Conservation (phyloP, 2,797 vertebrate species). For the Oreortyx pictus region DNA sequence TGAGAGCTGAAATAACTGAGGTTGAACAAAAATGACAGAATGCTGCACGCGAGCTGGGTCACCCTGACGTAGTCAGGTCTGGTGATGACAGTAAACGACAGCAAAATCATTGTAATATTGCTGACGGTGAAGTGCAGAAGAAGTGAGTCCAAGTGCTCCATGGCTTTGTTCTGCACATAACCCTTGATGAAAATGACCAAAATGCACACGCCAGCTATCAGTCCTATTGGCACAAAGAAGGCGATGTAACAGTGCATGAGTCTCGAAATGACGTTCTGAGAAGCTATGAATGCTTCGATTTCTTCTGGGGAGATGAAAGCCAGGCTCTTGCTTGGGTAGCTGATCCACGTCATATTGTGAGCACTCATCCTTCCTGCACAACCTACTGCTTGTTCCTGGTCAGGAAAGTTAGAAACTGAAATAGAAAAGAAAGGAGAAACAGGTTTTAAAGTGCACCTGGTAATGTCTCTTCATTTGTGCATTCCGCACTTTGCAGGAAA, state of each 20-base stretch:
- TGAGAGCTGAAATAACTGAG: constrained; percentile 77
- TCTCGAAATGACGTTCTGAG: constrained; percentile 78
- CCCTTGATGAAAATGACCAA: constrained; percentile 77
- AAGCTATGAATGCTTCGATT: constrained; percentile 52
- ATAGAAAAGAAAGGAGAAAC: constrained; percentile 23
- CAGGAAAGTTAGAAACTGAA: background rate
- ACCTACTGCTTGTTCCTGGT: background rate
- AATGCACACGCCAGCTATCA: constrained; percentile 78
- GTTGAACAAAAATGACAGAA: constrained; percentile 84
- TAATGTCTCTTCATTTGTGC: background rate
- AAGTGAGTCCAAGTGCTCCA: constrained; percentile 75
- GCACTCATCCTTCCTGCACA: constrained; percentile 39
- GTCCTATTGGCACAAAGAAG: constrained; percentile 75
- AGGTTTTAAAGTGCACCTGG: background rate
- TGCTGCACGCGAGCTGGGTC: constrained; percentile 74
- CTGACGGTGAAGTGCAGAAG: constrained; percentile 79
- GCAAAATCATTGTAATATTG: constrained; percentile 80
- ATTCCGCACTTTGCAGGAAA: background rate
- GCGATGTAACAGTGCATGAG: constrained; percentile 78
- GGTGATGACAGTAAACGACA: constrained; percentile 79
- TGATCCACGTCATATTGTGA: constrained; percentile 72
- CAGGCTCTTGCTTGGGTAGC: constrained; percentile 69
- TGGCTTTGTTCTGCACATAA: constrained; percentile 42
- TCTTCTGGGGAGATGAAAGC: background rate
- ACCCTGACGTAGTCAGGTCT: constrained; percentile 76